Conservation (phyloP, 2,113 vertebrate species). For the Myotis yumanensis region DNA sequence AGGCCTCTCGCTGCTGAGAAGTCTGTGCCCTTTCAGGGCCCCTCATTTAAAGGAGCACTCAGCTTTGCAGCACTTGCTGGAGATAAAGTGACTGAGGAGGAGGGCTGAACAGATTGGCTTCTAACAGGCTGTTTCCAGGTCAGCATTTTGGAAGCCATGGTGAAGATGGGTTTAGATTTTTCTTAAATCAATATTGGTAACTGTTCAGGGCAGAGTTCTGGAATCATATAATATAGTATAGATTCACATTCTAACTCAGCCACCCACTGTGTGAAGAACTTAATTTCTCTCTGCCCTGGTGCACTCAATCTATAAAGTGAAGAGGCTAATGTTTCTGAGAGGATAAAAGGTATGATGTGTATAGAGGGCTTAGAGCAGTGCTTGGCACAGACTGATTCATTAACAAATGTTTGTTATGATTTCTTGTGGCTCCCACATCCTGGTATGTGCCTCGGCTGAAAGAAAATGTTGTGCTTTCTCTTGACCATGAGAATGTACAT, state of each 20-base stretch:
- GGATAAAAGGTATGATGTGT: background rate
- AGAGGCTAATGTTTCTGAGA: background rate
- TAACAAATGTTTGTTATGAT: background rate
- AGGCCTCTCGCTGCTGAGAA: slow-evolving; percentile 26
- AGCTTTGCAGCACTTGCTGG: background rate
- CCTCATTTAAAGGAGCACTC: background rate
- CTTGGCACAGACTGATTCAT: background rate
- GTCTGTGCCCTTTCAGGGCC: background rate
- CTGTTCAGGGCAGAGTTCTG: background rate
- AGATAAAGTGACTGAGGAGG: background rate
- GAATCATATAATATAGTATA: background rate
- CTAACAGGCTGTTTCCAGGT: background rate
- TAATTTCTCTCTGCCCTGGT: background rate
- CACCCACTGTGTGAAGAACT: background rate
- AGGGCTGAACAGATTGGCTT: background rate
- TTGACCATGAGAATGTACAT: background rate
- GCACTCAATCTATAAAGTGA: background rate
- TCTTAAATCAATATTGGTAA: background rate
- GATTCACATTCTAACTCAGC: background rate
- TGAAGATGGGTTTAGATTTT: background rate
- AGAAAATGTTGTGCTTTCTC: background rate
- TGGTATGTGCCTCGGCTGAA: background rate
- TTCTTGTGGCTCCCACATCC: background rate
- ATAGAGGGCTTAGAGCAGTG: background rate
- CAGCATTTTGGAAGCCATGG: background rate